A percentile compares a stretch with the other conserved stretches of the same genome.
Evolutionary conservation across 2,797 vertebrate species (phyloP).

Genomic region (Ibycter americanus): DNA sequence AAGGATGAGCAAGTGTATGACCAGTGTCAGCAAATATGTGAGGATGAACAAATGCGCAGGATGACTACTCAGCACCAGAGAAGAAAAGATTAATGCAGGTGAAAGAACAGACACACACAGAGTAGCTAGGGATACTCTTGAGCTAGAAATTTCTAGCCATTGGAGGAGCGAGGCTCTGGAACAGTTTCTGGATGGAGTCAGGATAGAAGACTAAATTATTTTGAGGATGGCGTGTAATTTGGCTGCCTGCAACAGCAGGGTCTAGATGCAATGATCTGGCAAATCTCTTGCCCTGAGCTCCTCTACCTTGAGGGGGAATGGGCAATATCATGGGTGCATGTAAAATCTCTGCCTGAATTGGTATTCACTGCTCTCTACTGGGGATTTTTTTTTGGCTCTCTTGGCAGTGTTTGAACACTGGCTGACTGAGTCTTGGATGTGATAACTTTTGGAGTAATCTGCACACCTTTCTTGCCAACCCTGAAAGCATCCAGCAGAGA

Average conservation of each 20-base stretch:
- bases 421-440: background rate
- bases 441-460: background rate
- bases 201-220: background rate
- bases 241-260: background rate
- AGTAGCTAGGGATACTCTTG: background rate
- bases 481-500: background rate
- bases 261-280: background rate
- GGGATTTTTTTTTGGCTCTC: background rate
- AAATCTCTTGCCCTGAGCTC: background rate
- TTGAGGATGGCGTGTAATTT: background rate
- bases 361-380: background rate
- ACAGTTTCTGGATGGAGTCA: background rate
- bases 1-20: background rate
- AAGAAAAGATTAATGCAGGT: background rate
- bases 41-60: background rate
- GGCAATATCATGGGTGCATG: rapidly evolving
- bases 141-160: background rate
- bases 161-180: background rate
- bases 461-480: background rate
- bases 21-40: background rate
- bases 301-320: rapidly evolving
- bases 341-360: background rate
- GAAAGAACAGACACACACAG: background rate
- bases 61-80: background rate
- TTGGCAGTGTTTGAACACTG: background rate